Percentiles rank a stretch among this genome's conserved stretches.
These are phyloP conservation scores for Epistrophella euchroma DNA, from an alignment of 2,888 invertebrate species.

Conservation along the genomic window DNA sequence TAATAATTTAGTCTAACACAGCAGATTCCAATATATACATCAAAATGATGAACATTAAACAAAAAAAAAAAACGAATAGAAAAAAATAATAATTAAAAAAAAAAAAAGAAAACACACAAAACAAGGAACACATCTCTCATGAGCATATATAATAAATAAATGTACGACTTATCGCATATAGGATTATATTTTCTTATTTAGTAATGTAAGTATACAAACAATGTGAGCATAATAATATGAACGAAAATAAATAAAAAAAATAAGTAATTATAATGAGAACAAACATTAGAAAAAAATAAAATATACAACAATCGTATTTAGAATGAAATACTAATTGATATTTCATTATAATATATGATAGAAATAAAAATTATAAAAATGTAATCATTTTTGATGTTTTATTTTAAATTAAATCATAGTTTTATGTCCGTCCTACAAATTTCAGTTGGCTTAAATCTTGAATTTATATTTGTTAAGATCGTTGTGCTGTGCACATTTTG, in stretches of 20 bases:
- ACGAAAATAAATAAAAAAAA: slow-evolving; percentile 56
- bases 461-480: too few relatives aligned
- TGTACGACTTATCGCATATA: slow-evolving; percentile 75
- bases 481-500: too few relatives aligned
- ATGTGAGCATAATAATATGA: slow-evolving; percentile 63
- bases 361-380: slow-evolving; percentile 61
- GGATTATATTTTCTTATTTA: slow-evolving; percentile 75
- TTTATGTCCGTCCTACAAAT: too few relatives aligned
- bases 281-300: slow-evolving; percentile 31
- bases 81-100: slow-evolving; percentile 23
- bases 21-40: slow-evolving; percentile 66
- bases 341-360: slow-evolving; percentile 72
- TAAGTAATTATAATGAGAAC: slow-evolving; percentile 22
- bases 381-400: slow-evolving; percentile 35
- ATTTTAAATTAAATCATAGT: too few relatives aligned
- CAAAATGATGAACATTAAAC: slow-evolving; percentile 42
- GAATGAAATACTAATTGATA: slow-evolving; percentile 58
- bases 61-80: slow-evolving; percentile 13
- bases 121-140: slow-evolving; percentile 70
- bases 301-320: slow-evolving; percentile 68
- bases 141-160: slow-evolving; percentile 54
- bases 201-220: slow-evolving; percentile 68
- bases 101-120: slow-evolving; percentile 41
- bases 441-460: too few relatives aligned
- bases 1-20: slow-evolving; percentile 53